Percentiles rank a stretch among this genome's conserved stretches.
These are phyloP conservation scores for Cyphomyrus discorhynchus DNA, from an alignment of 2,113 vertebrate species.

Conservation along the genomic window DNA sequence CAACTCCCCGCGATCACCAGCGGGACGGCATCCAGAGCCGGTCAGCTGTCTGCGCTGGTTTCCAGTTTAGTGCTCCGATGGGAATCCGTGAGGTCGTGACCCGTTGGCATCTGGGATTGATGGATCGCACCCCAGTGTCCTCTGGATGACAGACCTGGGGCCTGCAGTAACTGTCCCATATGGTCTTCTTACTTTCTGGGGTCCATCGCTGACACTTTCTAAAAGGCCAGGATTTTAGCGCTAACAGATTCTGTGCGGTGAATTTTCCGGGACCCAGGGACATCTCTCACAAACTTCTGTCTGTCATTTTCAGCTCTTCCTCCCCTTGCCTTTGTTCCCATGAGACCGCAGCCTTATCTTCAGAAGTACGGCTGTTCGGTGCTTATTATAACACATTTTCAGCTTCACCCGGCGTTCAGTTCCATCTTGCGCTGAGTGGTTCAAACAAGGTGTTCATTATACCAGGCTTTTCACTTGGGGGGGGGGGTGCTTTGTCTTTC, in stretches of 20 bases:
- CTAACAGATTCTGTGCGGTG: conserved; percentile 37
- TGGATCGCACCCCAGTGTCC: neutral
- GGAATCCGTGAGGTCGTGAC: neutral
- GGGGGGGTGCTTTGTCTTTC: neutral
- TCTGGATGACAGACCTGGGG: neutral
- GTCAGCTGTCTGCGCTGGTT: conserved; percentile 12
- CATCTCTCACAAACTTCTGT: neutral
- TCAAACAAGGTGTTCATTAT: conserved; percentile 8
- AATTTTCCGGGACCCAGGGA: neutral
- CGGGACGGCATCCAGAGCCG: conserved; percentile 42
- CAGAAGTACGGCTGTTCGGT: neutral
- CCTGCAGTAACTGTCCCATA: neutral
- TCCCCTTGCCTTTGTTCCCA: neutral
- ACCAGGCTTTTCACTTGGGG: neutral
- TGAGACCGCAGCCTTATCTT: conserved; percentile 11
- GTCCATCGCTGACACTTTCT: conserved; percentile 5
- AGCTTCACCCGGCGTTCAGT: neutral
- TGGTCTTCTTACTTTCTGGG: neutral
- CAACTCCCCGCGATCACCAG: conserved; percentile 34
- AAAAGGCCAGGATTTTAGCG: conserved; percentile 31
- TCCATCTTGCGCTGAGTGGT: neutral
- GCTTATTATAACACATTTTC: conserved; percentile 6
- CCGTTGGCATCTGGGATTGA: neutral
- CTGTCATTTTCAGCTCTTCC: neutral
- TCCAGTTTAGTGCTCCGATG: neutral